Base-by-base conservation (phyloP, 2,113 vertebrate genomes). In the Istiophorus platypterus region DNA sequence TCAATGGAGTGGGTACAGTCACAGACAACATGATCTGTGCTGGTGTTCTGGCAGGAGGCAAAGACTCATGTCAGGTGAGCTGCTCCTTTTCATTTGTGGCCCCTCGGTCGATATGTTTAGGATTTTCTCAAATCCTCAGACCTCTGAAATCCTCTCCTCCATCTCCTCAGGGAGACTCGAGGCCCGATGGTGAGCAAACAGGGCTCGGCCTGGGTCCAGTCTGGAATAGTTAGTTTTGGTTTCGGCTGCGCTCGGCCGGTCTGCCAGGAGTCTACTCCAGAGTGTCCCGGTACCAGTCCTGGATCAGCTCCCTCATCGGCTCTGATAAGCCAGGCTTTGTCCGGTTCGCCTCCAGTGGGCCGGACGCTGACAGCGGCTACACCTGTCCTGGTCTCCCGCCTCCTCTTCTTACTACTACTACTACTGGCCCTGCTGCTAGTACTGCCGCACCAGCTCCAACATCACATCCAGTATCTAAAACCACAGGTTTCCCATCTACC, bases 241-340 rank as follows among this genome's bases (percentile, higher is more conserved):
- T 54, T 54, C 24, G 51, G 51, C n/a, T 54, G 51, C 12, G 51
- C 51, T 54, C 51, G 51, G 34, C 34, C n/a, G n/a, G n/a, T 45
- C 9, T 45, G 42, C 97, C 97, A 11, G 96, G 96, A 68, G 96
- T 98, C 69, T 97, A 97, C 59, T 80, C 96, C 79, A 92, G 93
- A 90, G 95, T 97, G 81, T 96, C 95, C 64, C 78, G 91, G 66
- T 96, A 95, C 81, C 90, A 96, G 83, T 77, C 94, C 34, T 97
- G 96, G 96, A 97, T 97, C 84, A 84, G 57, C 41, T 81, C 66
- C 83, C 11, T 5, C 13, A 88, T 93, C 58, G 45, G 2, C 14
- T 72, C 27, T 24, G 56, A 89, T 72, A 64, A 77, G 37, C 88
- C 88, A 72, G 91, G 91, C 31, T 94, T 94, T 76, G 15, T 94